Conservation (phyloP, 2,797 vertebrate species). For the Rallus crepitans region DNA sequence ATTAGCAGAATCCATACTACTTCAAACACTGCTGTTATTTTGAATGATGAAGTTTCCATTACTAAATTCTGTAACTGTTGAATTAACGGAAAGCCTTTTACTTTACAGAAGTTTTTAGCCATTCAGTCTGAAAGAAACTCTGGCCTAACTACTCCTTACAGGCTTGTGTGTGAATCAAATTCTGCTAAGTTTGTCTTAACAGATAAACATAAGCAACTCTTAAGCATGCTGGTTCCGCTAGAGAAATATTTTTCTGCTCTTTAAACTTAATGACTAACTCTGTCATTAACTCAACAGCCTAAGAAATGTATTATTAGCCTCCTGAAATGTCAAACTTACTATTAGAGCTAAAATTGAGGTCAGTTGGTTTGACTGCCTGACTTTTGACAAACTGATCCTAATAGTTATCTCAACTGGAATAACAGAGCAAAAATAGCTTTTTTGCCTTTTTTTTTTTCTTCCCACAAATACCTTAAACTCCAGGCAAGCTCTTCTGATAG, state of each 20-base stretch:
- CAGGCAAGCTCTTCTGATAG: background rate
- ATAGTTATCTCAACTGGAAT: background rate
- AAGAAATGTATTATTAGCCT: conserved; percentile 36
- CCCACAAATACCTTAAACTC: background rate
- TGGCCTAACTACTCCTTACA: background rate
- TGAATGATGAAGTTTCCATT: background rate
- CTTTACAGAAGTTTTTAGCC: background rate
- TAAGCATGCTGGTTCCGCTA: background rate
- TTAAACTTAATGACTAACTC: background rate
- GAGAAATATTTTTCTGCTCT: background rate
- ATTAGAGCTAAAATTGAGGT: conserved; percentile 29
- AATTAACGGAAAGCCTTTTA: background rate
- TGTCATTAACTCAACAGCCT: conserved; percentile 14
- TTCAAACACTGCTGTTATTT: background rate
- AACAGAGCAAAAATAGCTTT: background rate
- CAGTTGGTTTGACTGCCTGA: background rate
- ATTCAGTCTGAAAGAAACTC: background rate
- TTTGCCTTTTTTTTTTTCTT: background rate
- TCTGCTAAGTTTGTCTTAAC: background rate
- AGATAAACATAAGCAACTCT: background rate
- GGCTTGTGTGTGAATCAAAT: background rate
- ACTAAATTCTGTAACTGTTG: background rate
- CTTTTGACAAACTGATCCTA: conserved; percentile 15
- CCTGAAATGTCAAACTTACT: conserved; percentile 33
- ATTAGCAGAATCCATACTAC: background rate